phyloP scores from a whole-genome alignment of 1,140 invertebrate genomes.

The Formica selysi region DNA sequence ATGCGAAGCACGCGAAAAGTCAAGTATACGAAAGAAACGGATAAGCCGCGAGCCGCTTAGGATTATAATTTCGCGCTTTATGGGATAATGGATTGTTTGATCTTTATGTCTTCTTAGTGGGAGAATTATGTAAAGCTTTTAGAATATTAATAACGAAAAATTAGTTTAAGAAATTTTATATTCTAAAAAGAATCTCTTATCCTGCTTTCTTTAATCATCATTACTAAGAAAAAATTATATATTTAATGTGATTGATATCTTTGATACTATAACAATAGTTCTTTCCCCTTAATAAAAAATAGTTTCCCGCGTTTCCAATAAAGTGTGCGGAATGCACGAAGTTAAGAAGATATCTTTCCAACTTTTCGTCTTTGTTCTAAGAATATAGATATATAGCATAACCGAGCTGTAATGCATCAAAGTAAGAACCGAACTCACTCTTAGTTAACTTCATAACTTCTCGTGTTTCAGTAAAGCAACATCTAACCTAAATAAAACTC shows the following conservation, averaged over 20 bases:
- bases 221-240: background rate
- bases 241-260: background rate
- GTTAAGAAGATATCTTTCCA: constrained; percentile 18
- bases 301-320: background rate
- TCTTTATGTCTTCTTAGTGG: background rate
- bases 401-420: constrained; percentile 45
- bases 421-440: constrained; percentile 38
- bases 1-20: constrained; percentile 22
- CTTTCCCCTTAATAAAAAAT: constrained; percentile 6
- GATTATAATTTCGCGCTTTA: constrained; percentile 23
- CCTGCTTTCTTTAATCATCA: background rate
- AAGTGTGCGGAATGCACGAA: constrained; percentile 27
- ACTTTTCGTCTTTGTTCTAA: constrained; percentile 46
- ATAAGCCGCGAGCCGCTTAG: background rate
- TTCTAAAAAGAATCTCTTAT: background rate
- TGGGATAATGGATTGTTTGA: constrained; percentile 8
- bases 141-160: background rate
- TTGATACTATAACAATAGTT: background rate
- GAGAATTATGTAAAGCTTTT: background rate
- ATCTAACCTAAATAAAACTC: constrained; percentile 46
- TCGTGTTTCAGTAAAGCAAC: constrained; percentile 49
- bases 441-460: constrained; percentile 55
- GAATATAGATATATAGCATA: background rate
- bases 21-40: background rate
- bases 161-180: constrained; percentile 21